Base-by-base conservation (phyloP, 1,140 invertebrate species). In the Subanguina moxae region DNA sequence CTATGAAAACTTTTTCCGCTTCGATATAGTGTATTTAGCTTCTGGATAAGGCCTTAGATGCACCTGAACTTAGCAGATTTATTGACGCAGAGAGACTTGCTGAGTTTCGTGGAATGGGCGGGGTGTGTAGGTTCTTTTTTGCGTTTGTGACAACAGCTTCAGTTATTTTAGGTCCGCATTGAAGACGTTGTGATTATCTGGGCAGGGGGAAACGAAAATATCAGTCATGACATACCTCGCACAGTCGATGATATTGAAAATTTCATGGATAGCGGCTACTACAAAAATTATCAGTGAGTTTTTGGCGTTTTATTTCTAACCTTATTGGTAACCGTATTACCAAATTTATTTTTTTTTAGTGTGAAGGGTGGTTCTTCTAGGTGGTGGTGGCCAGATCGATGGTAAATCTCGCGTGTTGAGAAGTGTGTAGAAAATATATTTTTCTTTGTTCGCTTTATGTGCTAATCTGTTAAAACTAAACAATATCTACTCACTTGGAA, bases 111-210 rank as follows among this genome's bases (percentile, higher is more conserved):
- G 88, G 88, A 9, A 90, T 89, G 83, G 95, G 95, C 43, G 95
- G 95, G 30, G 73, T 75, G 90, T 97, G 72, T 52, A 7, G 48
- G 3, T 25, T 52, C 17, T 52, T 52, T 5, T 52, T 3, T 21
- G 48, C 3, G 3, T 52, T 52, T 52, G n/a, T 21, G 48, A 3
- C 32, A n/a, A 23, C 19, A 15, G 5, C 61, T 32, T 62, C 15
- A 32, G 15, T 28, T 27, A 28, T 67, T 68, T 17, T 19, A 68
- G 66, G 72, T 74, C 11, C 82, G 95, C 23, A 97, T 98, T 75
- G 95, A 99, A 83, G 95, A 98, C 84, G 90, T 97, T 83, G 89
- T 98, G 15, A 85, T 91, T 0, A 88, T 97, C 17, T 96, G 91
- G 0, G 87, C 89, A 61, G 87, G 85, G 79, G 94, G 94, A 0